Base-by-base conservation (phyloP, 2,888 invertebrate species). In the Lasioglossum vierecki region DNA sequence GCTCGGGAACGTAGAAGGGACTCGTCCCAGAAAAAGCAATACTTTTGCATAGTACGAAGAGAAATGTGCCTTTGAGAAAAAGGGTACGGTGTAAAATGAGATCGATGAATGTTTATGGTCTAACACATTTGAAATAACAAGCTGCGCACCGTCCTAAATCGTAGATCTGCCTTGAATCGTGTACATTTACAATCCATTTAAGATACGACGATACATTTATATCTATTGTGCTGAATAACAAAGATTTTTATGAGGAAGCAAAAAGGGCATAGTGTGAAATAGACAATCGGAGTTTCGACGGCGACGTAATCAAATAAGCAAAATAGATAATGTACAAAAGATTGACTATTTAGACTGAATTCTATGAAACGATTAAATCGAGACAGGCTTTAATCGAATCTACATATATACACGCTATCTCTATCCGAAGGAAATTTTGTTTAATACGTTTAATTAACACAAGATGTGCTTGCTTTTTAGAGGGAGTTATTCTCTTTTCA, bases 21-120 rank as follows among this genome's bases (percentile, higher is more conserved):
- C 30, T n/a, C 35, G 35, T 81, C 35, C 22, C 53, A 18, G 41
- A 18, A 70, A 41, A 53, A 74, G 71, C 57, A 41, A 41, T 83
- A 57, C 75, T 84, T 84, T 74, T 80, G 73, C 66, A 60, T 68
- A 49, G 46, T n/a, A 72, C 63, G 77, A 89, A 82, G 11, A 39
- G 72, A 39, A 71, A 83, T 76, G 91, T 91, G 91, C 91, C 91
- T 91, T 90, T 80, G 49, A 71, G 49, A 71, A 72, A 44, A 79
- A 80, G 75, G 79, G 80, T 88, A 83, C 80, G 79, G 82, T 84
- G 80, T 79, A 57, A 30, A 53, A 57, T 76, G 8, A 49, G 74
- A 77, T 79, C 26, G 46, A 79, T 57, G 39, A 60, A 78, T 46
- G 39, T 13, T n/a, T 8, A 18, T 63, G 35, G 70, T 4, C 41